Conservation (phyloP, 2,113 vertebrate species). For the Lipotes vexillifer region DNA sequence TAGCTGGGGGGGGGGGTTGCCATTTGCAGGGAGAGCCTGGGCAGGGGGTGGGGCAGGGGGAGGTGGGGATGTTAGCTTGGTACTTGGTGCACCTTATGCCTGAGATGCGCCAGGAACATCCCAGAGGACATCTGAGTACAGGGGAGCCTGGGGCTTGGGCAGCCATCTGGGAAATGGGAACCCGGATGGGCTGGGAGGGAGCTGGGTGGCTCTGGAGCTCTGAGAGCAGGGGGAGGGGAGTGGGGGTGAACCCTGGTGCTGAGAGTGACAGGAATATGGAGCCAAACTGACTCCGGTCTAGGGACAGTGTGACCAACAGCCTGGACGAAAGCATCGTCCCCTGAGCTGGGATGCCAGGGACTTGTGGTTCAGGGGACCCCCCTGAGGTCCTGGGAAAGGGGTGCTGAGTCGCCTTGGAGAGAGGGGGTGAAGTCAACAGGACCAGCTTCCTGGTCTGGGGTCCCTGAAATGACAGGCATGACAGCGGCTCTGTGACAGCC, state of each 20-base stretch:
- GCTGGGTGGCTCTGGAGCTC: not conserved
- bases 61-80: rapidly evolving
- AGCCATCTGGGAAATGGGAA: not conserved
- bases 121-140: not conserved
- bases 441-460: not conserved
- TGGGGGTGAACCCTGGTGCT: rapidly evolving
- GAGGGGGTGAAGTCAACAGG: rapidly evolving
- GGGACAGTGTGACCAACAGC: rapidly evolving
- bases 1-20: rapidly evolving
- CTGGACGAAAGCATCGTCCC: not conserved
- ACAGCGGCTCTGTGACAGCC: not conserved
- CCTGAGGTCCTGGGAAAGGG: not conserved
- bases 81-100: rapidly evolving
- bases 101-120: not conserved
- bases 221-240: rapidly evolving
- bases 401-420: not conserved
- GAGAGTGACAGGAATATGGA: not conserved
- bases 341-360: not conserved
- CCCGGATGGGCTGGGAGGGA: not conserved
- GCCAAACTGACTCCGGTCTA: not conserved
- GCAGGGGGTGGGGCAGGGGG: rapidly evolving
- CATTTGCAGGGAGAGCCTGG: no score
- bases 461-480: not conserved
- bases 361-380: no score
- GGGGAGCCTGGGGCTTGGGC: not conserved